Evolutionary conservation across 2,888 invertebrate species (phyloP), one percentile per base, ranked within the genome.

Genomic region (Cotesia congregata): DNA sequence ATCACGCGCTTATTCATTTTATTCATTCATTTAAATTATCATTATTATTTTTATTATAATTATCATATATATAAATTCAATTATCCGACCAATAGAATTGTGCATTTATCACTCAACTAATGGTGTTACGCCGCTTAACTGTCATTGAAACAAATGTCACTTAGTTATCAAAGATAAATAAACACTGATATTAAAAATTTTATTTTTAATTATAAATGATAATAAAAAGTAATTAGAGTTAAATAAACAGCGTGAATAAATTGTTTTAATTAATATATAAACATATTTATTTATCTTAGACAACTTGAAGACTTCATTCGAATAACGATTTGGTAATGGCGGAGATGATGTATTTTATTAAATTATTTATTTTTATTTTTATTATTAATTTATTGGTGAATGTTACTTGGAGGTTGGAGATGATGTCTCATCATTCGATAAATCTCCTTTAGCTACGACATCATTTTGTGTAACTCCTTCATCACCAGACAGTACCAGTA

Each of bases 391-490:
- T 30, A 81, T 81, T 80, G 75, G 78, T 78, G 73, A 80, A 77
- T 83, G 82, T 86, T 86, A 86, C 86, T 86, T 86, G 81, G 82
- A 78, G 41, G 74, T 68, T 15, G 78, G 41, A 39, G 84, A 81
- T 69, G 82, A 82, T 6, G 81, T 82, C 81, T 84, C 62, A 80
- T 83, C 81, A 83, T 82, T 78, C 81, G 65, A 60, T 30, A 78
- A 73, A 79, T 82, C 81, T 6, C 72, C 78, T 72, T 80, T 81
- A 30, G 73, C 61, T 75, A 76, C 69, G 59, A 69, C 17, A 12
- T 71, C 74, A 20, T 73, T 78, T 71, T 75, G 20, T 15, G 75
- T 59, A 2, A 69, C 50, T n/a, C 70, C 60, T 40, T 76, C 77
- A 64, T 79, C 80, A 76, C 67, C 38, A 40, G 73, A 76, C 39